Evolutionary conservation across 2,113 vertebrate genomes (phyloP).

Genomic region (Brachyhypopomus gauderio): DNA sequence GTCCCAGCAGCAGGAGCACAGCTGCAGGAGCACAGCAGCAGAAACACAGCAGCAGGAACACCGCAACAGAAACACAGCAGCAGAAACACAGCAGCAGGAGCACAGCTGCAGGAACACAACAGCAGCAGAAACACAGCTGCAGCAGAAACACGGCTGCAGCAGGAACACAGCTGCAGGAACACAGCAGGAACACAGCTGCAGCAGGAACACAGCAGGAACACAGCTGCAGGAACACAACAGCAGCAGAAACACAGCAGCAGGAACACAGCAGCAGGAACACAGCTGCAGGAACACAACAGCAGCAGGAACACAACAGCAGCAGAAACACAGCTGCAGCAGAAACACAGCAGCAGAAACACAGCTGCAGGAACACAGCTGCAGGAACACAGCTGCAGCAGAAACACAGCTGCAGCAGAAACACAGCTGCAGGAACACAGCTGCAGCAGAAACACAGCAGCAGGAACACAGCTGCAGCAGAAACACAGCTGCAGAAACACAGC

Average conservation of each 20-base stretch:
- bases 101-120: background rate
- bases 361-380: background rate
- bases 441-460: conserved; percentile 8
- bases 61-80: no score
- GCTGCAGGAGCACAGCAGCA: background rate
- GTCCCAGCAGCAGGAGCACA: background rate
- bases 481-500: background rate
- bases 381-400: conserved; percentile 6
- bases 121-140: background rate
- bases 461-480: conserved; percentile 7
- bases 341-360: conserved; percentile 8
- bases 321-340: conserved; percentile 3
- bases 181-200: background rate
- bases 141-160: no score
- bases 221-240: background rate
- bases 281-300: no score
- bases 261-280: background rate
- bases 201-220: conserved; percentile 12
- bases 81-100: conserved; percentile 10
- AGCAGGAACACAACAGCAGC: no score
- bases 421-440: background rate
- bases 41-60: background rate
- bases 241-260: background rate
- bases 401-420: conserved; percentile 3
- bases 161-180: conserved; percentile 5